Evolutionary conservation across 2,888 invertebrate genomes (phyloP), one percentile per base, ranked within the genome.

Genomic region (Phania funesta): DNA sequence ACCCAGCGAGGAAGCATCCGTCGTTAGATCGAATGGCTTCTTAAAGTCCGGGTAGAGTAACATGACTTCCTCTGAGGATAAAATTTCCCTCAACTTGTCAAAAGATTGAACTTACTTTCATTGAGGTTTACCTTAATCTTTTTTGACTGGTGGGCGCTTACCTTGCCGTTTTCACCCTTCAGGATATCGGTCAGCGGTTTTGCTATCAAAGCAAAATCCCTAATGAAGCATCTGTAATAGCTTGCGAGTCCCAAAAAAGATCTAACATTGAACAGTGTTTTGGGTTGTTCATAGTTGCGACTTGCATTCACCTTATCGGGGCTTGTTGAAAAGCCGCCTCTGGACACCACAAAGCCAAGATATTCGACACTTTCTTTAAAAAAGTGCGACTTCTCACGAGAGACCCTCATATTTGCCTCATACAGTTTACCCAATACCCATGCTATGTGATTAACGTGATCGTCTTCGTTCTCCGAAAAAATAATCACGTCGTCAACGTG

Each of bases 91-190:
- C 8, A 78, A 13, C 16, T 73, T 84, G 26, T 80, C 32, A 46
- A 80, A 84, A 6, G 80, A 79, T 64, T 68, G 41, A 11, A 70
- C 32, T 22, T 78, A 68, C 74, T 60, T 38, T 76, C 70, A 50
- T 84, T 65, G 44, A 84, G 64, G 5, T 73, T 78, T 18, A 48
- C 18, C 11, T 46, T 65, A 35, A 62, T 18, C 44, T 44, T 44
- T 18, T 83, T 85, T 20, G 78, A 83, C 46, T 71, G 65, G n/a
- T 65, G 22, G 5, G 84, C 82, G 22, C 76, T 77, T 6, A 84
- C 73, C 54, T 74, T 84, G 46, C 83, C 84, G 38, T 85, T 84
- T 48, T 81, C 82, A 0, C 82, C 79, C 22, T 83, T 84, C n/a
- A 85, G 64, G 26, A 84, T 81, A 22, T 84, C 83, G 8, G 80